Evolutionary conservation across 2,113 vertebrate species (phyloP).

Genomic region (Procavia capensis): DNA sequence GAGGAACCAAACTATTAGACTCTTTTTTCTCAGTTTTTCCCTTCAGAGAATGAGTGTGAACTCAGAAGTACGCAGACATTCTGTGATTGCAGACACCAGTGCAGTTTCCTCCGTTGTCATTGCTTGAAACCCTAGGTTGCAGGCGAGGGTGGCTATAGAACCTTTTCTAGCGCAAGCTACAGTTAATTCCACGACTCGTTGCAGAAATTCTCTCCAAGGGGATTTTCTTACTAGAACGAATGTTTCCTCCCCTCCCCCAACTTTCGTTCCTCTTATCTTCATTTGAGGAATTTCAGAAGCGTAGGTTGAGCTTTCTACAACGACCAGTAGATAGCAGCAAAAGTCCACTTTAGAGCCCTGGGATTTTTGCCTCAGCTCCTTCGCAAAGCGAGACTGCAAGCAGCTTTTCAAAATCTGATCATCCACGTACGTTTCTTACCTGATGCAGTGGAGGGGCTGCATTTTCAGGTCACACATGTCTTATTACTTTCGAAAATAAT

Average conservation of each 20-base stretch:
- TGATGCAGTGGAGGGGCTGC: conserved; percentile 69
- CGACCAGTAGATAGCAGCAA: conserved; percentile 87
- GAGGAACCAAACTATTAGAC: background rate
- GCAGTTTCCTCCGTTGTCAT: background rate
- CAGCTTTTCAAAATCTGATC: conserved; percentile 65
- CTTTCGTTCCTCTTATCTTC: background rate
- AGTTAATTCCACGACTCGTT: background rate
- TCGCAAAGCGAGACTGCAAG: background rate
- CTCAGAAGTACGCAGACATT: background rate
- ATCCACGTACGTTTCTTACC: background rate
- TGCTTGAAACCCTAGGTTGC: background rate
- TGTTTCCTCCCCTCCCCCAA: background rate
- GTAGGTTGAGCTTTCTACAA: rapidly evolving
- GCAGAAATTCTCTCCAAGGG: background rate
- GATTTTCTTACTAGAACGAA: conserved; percentile 19
- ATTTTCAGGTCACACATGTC: conserved; percentile 73
- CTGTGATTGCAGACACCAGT: background rate
- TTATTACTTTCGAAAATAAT: conserved; percentile 81
- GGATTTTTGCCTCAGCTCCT: rapidly evolving
- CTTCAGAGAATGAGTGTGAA: background rate
- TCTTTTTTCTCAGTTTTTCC: background rate
- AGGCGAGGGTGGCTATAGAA: background rate
- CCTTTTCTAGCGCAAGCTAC: background rate
- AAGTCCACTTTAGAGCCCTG: conserved; percentile 1
- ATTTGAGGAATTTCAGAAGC: background rate